Evolutionary conservation across 2,888 invertebrate genomes (phyloP), one percentile per base, ranked within the genome.

Genomic region (Entomobrya multifasciata): DNA sequence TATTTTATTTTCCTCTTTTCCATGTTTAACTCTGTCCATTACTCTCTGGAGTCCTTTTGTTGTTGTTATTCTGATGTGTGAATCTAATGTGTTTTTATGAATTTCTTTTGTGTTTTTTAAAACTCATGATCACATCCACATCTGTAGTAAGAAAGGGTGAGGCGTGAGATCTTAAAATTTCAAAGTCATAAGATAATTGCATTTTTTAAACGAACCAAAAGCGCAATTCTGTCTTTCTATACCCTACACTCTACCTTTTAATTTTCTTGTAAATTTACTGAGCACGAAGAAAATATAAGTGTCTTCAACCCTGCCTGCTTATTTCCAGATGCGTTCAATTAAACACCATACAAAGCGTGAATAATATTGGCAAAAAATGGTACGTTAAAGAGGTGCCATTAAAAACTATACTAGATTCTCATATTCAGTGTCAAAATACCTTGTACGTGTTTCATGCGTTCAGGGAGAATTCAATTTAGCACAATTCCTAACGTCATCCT

Each of bases 241-340:
- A n/a, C 41, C 22, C 20, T 17, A 72, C 10, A 6, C 49, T 30
- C n/a, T 62, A 15, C 15, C 30, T 62, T 0, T 62, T 30, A 27
- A 13, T 62, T 30, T 22, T 27, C n/a, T 15, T 5, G 36, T 36
- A 36, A 36, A 6, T 36, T 4, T 36, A 30, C 27, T 13, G 27
- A 65, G 49, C 25, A 67, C 11, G 36, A 41, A 60, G 60, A 30
- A 36, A 6, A 36, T 36, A 36, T 36, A n/a, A n/a, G n/a, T 36
- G 36, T 36, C 5, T 36, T 4, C 36, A 8, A 6, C 36, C 36
- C 36, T 36, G 8, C 72, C 82, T 82, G 82, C 72, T 72, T 82
- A 82, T 82, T 82, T 82, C 82, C 82, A 82, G 82, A 82, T 82
- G 82, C 55, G 72, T 82, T 72, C 72, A 82, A 82, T 82, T 82